These are phyloP conservation scores for Gymnopithys bicolor DNA, from an alignment of 2,797 vertebrate species.

Conservation along the genomic window DNA sequence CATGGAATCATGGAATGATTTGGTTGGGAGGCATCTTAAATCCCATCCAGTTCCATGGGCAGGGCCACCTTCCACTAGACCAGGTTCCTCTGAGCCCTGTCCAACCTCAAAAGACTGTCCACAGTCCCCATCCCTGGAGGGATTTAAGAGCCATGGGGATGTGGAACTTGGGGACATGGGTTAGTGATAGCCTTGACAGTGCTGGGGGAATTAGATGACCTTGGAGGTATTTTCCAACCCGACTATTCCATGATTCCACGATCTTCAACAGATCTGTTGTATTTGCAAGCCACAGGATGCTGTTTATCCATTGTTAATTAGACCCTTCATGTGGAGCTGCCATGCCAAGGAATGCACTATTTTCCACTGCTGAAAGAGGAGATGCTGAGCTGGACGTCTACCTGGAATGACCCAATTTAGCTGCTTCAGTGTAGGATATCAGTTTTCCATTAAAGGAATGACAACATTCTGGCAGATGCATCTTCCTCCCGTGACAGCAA, in stretches of 20 bases:
- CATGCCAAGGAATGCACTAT: accelerated
- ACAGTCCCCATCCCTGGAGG: accelerated
- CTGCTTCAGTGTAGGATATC: background rate
- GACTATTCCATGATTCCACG: background rate
- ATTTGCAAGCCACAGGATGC: accelerated
- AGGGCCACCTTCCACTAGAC: accelerated
- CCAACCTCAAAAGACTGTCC: background rate
- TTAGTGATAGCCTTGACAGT: background rate
- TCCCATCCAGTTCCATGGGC: background rate
- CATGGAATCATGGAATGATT: accelerated
- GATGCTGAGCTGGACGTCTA: background rate
- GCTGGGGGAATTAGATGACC: background rate
- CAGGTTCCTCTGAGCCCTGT: background rate
- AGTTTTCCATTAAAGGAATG: background rate
- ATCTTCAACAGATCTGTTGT: background rate
- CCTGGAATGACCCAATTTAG: background rate
- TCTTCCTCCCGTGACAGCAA: background rate
- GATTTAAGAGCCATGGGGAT: background rate
- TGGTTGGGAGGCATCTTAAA: accelerated
- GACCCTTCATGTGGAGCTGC: accelerated
- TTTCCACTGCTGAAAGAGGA: background rate
- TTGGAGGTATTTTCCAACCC: background rate
- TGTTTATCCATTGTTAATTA: accelerated
- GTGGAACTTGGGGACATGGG: background rate
- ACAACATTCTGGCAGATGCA: background rate